Percentiles rank a stretch among this genome's conserved stretches.
phyloP scores from a whole-genome alignment of 2,797 vertebrate genomes.

The Lithobates pipiens region DNA sequence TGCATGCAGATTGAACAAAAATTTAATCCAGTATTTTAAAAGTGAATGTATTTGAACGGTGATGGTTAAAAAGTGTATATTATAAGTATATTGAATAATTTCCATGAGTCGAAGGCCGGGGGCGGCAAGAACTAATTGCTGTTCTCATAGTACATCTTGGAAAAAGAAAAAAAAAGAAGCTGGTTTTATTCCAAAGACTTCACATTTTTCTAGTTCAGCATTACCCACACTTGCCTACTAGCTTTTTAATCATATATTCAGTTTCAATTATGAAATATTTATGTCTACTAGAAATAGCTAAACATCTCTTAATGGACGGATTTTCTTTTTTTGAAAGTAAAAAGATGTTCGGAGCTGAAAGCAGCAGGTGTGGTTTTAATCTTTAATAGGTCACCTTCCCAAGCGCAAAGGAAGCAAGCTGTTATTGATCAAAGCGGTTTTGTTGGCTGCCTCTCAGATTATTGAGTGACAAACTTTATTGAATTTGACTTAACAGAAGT shows the following conservation, averaged over 20 bases:
- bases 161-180: background rate
- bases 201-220: slow-evolving; percentile 64
- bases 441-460: slow-evolving; percentile 83
- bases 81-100: slow-evolving; percentile 8
- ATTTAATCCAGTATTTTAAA: background rate
- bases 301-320: slow-evolving; percentile 74
- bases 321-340: slow-evolving; percentile 75
- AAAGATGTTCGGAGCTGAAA: slow-evolving; percentile 74
- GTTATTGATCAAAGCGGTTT: slow-evolving; percentile 87
- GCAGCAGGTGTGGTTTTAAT: slow-evolving; percentile 85
- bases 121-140: slow-evolving; percentile 32
- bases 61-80: slow-evolving; percentile 26
- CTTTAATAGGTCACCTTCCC: slow-evolving; percentile 87
- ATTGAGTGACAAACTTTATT: slow-evolving; percentile 87
- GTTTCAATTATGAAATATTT: slow-evolving; percentile 71
- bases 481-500: slow-evolving; percentile 86
- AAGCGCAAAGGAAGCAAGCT: slow-evolving; percentile 81
- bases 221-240: slow-evolving; percentile 64
- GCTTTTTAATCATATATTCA: slow-evolving; percentile 70
- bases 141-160: slow-evolving; percentile 18
- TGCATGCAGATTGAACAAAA: background rate
- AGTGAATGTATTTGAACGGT: background rate
- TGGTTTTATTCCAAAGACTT: slow-evolving; percentile 10
- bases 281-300: slow-evolving; percentile 71
- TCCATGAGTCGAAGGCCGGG: background rate